Base-by-base conservation (phyloP, 2,797 vertebrate species). In the Apogon hyalosoma region DNA sequence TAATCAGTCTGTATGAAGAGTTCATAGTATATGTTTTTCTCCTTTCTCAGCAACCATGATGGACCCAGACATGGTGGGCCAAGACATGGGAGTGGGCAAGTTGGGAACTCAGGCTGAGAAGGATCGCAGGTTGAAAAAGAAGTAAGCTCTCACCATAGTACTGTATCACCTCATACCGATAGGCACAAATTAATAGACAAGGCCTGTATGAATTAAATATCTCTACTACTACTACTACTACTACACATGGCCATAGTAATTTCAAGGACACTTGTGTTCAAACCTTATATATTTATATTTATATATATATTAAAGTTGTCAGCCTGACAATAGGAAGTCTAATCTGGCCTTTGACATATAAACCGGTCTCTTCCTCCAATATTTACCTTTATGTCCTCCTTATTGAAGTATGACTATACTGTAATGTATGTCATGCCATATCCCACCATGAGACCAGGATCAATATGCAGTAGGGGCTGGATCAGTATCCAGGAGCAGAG, bases 71-170 rank as follows among this genome's bases (percentile, higher is more conserved):
- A 89, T 94, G 76, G 94, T 93, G 1, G 95, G 94, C 76, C 97
- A 98, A 89, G 98, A 99, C 78, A 95, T 97, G 78, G 96, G 94
- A 9, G 77, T 97, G 78, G 91, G 96, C 80, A 99, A 99, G 91
- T 95, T 99, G 77, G 98, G 98, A 82, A 98, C 98, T 24, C 98
- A 99, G 92, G 98, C 98, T 5, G 98, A 99, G 90, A 99, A 98
- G 89, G 98, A 99, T 82, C 94, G 98, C 90, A 93, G 97, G 73
- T 92, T 99, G 65, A 99, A 97, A 92, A 99, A 99, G 94, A 99
- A 99, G 98, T 99, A 95, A 93, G 97, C 93, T 75, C 58, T 53
- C 36, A 57, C 42, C 48, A n/a, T 10, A 62, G 38, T 38, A 18
- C 4, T 54, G 7, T 49, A 31, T 13, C 60, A 18, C 33, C 6